These are phyloP conservation scores for Bellardia pandia DNA, from an alignment of 2,888 invertebrate genomes.

Conservation along the genomic window DNA sequence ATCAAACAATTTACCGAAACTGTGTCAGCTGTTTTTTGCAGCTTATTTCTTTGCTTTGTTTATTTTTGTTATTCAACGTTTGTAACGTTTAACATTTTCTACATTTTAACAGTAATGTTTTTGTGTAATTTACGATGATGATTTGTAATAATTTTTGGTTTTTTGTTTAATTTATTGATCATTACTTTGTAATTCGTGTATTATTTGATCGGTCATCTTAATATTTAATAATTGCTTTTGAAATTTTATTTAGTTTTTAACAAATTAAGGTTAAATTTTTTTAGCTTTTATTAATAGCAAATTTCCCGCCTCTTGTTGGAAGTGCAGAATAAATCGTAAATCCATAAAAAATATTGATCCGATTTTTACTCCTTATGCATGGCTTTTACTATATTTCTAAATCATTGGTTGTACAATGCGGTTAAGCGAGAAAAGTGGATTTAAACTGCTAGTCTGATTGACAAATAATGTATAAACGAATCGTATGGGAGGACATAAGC, in stretches of 20 bases:
- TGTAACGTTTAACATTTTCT: not conserved
- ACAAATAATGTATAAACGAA: too few species aligned
- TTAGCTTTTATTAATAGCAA: too few species aligned
- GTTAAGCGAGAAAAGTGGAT: too few species aligned
- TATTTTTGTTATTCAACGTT: not conserved
- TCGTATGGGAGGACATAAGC: too few species aligned
- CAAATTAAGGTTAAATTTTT: not conserved
- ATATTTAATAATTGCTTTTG: not conserved
- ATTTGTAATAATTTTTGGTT: not conserved
- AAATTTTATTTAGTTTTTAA: not conserved
- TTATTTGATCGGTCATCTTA: not conserved
- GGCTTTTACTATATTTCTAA: too few species aligned
- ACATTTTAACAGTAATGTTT: not conserved
- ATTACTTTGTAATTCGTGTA: not conserved
- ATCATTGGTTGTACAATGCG: too few species aligned
- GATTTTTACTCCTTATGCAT: too few species aligned
- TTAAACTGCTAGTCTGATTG: too few species aligned
- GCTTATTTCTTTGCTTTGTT: not conserved
- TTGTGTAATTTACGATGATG: conserved; percentile 8
- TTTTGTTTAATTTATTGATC: not conserved
- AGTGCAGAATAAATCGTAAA: too few species aligned
- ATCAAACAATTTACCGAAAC: conserved; percentile 6
- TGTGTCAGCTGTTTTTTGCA: conserved; percentile 2
- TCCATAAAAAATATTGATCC: too few species aligned
- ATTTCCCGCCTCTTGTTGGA: too few species aligned